phyloP scores from a whole-genome alignment of 1,140 invertebrate species.

The Drosophila arawakana region DNA sequence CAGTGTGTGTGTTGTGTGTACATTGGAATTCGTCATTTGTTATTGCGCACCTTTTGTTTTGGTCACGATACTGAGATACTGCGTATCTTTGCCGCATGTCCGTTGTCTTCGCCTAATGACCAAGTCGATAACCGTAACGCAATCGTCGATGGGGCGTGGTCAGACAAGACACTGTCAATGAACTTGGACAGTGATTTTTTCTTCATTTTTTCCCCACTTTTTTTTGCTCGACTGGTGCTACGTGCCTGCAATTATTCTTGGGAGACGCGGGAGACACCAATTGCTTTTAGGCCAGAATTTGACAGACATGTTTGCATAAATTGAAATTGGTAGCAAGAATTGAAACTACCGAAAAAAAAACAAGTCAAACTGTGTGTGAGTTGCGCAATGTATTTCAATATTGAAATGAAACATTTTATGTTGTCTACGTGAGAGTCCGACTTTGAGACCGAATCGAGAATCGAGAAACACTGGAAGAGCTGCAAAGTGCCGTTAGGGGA shows the following conservation, averaged over 20 bases:
- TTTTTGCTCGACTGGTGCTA: constrained; percentile 31
- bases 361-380: neutral
- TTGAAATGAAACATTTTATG: constrained; percentile 53
- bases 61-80: constrained; percentile 38
- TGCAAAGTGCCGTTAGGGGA: constrained; percentile 63
- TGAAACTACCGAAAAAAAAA: constrained; percentile 15
- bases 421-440: constrained; percentile 25
- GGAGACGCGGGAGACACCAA: constrained; percentile 4
- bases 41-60: constrained; percentile 39
- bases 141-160: constrained; percentile 68
- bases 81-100: constrained; percentile 33
- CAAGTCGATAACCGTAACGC: constrained; percentile 47
- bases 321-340: constrained; percentile 3
- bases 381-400: constrained; percentile 48
- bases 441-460: neutral
- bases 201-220: too few species aligned
- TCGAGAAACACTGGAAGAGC: neutral
- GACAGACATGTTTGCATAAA: constrained; percentile 35
- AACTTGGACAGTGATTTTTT: constrained; percentile 51
- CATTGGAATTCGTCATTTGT: constrained; percentile 45
- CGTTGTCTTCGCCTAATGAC: constrained; percentile 30
- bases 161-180: constrained; percentile 63
- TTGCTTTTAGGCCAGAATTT: neutral
- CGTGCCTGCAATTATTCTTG: constrained; percentile 78
- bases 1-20: constrained; percentile 25